Evolutionary conservation across 2,797 vertebrate species (phyloP).

Genomic region (Sebastes diploproa): DNA sequence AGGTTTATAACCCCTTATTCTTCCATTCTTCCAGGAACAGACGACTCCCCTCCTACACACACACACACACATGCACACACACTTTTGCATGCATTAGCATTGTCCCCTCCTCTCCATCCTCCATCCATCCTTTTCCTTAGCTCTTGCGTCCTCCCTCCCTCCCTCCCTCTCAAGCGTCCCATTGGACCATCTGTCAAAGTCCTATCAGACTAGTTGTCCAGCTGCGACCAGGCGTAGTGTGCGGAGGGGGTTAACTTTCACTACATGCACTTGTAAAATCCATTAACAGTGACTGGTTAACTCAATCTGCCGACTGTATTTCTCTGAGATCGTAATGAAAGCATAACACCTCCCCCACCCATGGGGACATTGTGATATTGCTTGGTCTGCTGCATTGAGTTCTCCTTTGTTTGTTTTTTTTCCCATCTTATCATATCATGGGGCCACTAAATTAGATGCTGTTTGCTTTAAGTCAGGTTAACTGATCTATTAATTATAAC

Average conservation of each 20-base stretch:
- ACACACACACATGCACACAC: conserved; percentile 9
- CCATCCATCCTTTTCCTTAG: conserved; percentile 20
- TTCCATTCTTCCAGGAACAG: conserved; percentile 38
- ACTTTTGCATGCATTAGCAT: conserved; percentile 37
- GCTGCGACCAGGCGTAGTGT: conserved; percentile 51
- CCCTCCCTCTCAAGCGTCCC: conserved; percentile 25
- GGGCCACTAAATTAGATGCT: neutral
- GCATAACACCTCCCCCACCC: neutral
- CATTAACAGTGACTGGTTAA: conserved; percentile 49
- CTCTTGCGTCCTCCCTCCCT: conserved; percentile 29
- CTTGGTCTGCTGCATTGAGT: neutral
- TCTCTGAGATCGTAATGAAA: conserved; percentile 32
- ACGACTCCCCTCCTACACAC: conserved; percentile 20
- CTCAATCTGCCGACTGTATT: conserved; percentile 12
- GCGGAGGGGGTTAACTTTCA: conserved; percentile 42
- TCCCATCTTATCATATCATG: too few species aligned
- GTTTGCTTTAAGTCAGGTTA: neutral
- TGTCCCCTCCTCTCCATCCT: conserved; percentile 33
- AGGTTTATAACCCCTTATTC: conserved; percentile 49
- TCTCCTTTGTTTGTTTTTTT: conserved; percentile 7
- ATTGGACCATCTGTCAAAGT: conserved; percentile 78
- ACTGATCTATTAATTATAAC: neutral
- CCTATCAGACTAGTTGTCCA: conserved; percentile 54
- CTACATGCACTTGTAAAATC: conserved; percentile 41
- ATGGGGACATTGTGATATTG: neutral